Conservation (phyloP, 1,140 invertebrate genomes). For the Drosophila novamexicana region DNA sequence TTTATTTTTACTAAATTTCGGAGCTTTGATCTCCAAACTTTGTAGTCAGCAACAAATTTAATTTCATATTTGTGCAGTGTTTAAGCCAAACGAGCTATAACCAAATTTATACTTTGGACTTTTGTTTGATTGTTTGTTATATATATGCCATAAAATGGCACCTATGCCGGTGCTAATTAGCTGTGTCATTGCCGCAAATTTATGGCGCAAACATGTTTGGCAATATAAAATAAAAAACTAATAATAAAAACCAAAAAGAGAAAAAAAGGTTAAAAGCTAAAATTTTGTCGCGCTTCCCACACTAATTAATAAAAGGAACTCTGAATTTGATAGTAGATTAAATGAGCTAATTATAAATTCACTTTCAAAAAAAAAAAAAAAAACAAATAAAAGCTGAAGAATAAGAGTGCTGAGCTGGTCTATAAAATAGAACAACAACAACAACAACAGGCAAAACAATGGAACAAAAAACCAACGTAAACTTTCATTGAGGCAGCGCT, state of each 20-base stretch:
- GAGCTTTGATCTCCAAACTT: too few relatives aligned
- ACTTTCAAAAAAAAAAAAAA: conserved; percentile 63
- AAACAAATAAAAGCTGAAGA: conserved; percentile 16
- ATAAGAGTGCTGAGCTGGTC: conserved; percentile 16
- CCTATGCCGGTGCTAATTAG: conserved; percentile 40
- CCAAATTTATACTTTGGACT: neutral
- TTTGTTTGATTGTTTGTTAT: neutral
- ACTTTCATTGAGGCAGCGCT: conserved; percentile 68
- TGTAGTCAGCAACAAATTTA: too few relatives aligned
- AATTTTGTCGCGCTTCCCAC: conserved; percentile 51
- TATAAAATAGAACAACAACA: conserved; percentile 25
- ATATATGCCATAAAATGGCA: conserved; percentile 4
- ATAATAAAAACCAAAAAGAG: neutral
- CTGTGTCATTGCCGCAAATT: conserved; percentile 21
- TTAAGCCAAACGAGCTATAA: conserved; percentile 7
- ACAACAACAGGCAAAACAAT: conserved; percentile 14
- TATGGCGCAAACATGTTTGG: conserved; percentile 1
- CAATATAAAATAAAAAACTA: conserved; percentile 1
- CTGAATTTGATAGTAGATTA: conserved; percentile 41
- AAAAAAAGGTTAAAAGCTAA: conserved; percentile 14
- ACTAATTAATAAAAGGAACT: conserved; percentile 69
- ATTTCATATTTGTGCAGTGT: neutral
- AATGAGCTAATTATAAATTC: conserved; percentile 74
- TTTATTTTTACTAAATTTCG: too few relatives aligned
- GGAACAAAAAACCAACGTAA: conserved; percentile 41